A percentile compares a stretch with the other conserved stretches of the same genome.
phyloP scores from a whole-genome alignment of 2,888 invertebrate genomes.

The Xestia rhomboidea region DNA sequence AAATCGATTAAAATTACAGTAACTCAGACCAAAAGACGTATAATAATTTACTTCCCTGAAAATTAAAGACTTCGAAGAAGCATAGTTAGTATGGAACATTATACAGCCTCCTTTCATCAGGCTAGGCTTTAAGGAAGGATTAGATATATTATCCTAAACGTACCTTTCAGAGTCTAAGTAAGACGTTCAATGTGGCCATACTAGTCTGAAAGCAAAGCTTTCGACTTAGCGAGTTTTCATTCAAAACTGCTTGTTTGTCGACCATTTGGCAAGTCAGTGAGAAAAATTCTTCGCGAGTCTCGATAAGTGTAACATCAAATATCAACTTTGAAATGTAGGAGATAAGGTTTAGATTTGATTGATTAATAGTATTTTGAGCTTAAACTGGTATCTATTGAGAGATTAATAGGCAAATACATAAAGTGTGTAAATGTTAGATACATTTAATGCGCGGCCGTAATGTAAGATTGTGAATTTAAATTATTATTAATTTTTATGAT shows the following conservation, averaged over 20 bases:
- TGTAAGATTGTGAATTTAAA: slow-evolving; percentile 22
- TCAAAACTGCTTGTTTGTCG: slow-evolving; percentile 49
- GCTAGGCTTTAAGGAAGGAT: slow-evolving; percentile 24
- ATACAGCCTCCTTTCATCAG: slow-evolving; percentile 25
- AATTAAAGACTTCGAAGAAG: background rate
- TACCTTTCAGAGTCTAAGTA: slow-evolving; percentile 20
- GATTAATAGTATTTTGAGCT: slow-evolving; percentile 11
- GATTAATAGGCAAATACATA: slow-evolving; percentile 59
- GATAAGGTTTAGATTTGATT: slow-evolving; percentile 30
- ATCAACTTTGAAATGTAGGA: background rate
- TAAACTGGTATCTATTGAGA: slow-evolving; percentile 57
- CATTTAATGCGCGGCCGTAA: slow-evolving; percentile 35
- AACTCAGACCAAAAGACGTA: accelerated
- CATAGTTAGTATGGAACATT: slow-evolving; percentile 16
- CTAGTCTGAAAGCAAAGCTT: slow-evolving; percentile 19
- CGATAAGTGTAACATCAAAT: background rate
- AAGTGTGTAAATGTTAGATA: slow-evolving; percentile 33
- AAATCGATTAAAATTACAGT: no score
- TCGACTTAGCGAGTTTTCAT: slow-evolving; percentile 38
- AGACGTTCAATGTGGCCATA: slow-evolving; percentile 1
- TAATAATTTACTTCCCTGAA: background rate
- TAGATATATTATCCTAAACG: slow-evolving; percentile 12
- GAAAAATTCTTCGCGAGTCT: slow-evolving; percentile 62
- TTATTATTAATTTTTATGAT: slow-evolving; percentile 19
- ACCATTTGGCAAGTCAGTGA: slow-evolving; percentile 67